Conservation (phyloP, 1,140 invertebrate genomes). For the Bombus confusus region DNA sequence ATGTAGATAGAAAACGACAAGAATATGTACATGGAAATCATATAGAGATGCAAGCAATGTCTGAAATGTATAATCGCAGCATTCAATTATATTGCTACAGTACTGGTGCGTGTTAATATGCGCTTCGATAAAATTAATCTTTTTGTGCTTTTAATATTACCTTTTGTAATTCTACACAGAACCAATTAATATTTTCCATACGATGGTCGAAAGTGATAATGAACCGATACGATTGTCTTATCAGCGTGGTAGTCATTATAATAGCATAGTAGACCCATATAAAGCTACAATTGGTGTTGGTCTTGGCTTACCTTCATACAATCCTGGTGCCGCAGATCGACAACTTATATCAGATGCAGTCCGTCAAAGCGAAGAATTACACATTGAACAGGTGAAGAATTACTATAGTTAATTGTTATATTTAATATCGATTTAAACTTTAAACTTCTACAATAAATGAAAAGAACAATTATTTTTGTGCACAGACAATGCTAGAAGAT, state of each 20-base stretch:
- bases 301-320: slow-evolving; percentile 92
- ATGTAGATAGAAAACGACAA: slow-evolving; percentile 90
- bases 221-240: slow-evolving; percentile 95
- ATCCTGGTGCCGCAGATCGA: slow-evolving; percentile 90
- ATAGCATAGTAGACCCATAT: slow-evolving; percentile 94
- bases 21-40: slow-evolving; percentile 95
- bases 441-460: not conserved
- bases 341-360: slow-evolving; percentile 91
- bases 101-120: slow-evolving; percentile 84
- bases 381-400: slow-evolving; percentile 89
- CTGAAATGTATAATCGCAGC: slow-evolving; percentile 96
- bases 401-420: slow-evolving; percentile 14
- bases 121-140: not conserved
- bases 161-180: slow-evolving; percentile 82
- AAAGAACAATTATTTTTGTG: slow-evolving; percentile 4
- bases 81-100: slow-evolving; percentile 96
- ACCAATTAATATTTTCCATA: slow-evolving; percentile 96
- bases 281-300: slow-evolving; percentile 94
- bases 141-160: not conserved
- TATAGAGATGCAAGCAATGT: slow-evolving; percentile 96
- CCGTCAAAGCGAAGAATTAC: slow-evolving; percentile 91
- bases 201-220: slow-evolving; percentile 88
- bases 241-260: slow-evolving; percentile 95
- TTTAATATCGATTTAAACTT: not conserved
- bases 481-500: slow-evolving; percentile 95